Base-by-base conservation (phyloP, 2,888 invertebrate species). In the Acleris literana region DNA sequence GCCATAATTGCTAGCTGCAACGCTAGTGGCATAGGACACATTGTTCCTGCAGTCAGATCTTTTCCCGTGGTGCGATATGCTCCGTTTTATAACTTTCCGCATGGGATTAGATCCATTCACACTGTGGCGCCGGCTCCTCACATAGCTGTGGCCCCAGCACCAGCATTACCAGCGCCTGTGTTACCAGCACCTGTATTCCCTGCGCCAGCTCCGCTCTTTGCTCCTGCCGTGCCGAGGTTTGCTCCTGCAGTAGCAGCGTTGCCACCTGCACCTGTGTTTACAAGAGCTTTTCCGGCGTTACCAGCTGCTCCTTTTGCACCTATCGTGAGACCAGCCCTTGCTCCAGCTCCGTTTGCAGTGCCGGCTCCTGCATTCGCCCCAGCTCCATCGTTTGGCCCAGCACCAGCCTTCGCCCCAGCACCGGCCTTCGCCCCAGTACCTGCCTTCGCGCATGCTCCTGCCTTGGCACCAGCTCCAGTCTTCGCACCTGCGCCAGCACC, bases 11-110 rank as follows among this genome's bases (percentile, higher is more conserved):
- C 86, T 85, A 86, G 88, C 80, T 87, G 86, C 57, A 76, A 81
- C 66, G 90, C 91, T 83, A 92, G 92, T 70, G 92, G 90, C 64
- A 72, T 92, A 69, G 88, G 88, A 69, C 89, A 90, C 68, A 54
- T 89, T 2, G 64, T 82, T 54, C 78, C 90, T 66, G 84, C 84
- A 58, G 77, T 89, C 18, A 88, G 83, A 72, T 84, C 92, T 1
- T 74, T 84, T 44, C 86, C 92, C 2, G 77, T 92, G 22, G 92
- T 91, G 1, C 83, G 92, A 70, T 91, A 92, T 74, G 90, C 92
- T 54, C 92, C 92, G 7, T 92, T 87, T 79, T 92, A 90, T 78
- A 92, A 85, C 72, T 92, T 92, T 48, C 92, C 92, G 16, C 83
- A 82, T 64, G 83, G 81, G 60, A 86, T 85, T 54, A 81, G 90